Conservation (phyloP, 2,797 vertebrate genomes). For the Setipinna tenuifilis region DNA sequence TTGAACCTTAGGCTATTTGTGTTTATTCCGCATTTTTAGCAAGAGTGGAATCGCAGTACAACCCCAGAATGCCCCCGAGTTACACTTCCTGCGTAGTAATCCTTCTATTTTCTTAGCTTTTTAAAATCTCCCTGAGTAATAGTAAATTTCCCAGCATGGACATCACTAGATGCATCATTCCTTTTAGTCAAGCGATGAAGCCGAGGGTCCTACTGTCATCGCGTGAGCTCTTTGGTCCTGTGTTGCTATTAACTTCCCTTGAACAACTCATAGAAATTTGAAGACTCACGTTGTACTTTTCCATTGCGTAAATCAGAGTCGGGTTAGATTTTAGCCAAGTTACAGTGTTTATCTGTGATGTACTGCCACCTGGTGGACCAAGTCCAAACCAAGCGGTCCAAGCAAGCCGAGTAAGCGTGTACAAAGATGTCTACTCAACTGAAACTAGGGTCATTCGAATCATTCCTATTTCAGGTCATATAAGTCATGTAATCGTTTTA, state of each 20-base stretch:
- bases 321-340: neutral
- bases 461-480: neutral
- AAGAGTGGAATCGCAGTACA: neutral
- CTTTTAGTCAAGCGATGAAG: neutral
- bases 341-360: neutral
- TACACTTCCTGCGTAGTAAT: neutral
- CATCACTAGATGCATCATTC: neutral
- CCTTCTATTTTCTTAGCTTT: neutral
- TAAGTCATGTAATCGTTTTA: neutral
- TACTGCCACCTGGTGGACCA: constrained; percentile 47
- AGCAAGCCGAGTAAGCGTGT: neutral
- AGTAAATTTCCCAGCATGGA: neutral
- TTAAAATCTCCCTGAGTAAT: constrained; percentile 2
- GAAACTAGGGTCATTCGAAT: neutral
- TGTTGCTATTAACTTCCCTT: neutral
- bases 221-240: neutral
- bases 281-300: constrained; percentile 51
- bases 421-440: neutral
- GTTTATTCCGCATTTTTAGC: neutral
- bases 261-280: neutral
- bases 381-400: neutral
- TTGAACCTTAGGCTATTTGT: neutral
- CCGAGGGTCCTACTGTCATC: neutral
- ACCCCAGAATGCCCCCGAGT: neutral
- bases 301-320: constrained; percentile 46